A percentile compares a stretch with the other conserved stretches of the same genome.
Evolutionary conservation across 2,888 invertebrate species (phyloP).

Genomic region (Standfussiana lucernea): DNA sequence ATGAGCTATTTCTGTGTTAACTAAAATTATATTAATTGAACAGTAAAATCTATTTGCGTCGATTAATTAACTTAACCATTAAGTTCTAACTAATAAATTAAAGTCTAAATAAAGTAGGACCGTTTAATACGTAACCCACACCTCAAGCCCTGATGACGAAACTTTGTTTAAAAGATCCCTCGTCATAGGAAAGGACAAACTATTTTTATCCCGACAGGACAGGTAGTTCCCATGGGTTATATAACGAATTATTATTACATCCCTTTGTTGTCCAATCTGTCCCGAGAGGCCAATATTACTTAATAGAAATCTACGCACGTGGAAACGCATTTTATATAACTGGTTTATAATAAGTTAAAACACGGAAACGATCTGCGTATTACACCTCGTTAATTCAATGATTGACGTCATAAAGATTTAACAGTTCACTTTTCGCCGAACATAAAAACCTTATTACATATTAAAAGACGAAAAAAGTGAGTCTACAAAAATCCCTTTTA

Average conservation of each 20-base stretch:
- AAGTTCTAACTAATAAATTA: constrained; percentile 7
- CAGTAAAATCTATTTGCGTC: constrained; percentile 23
- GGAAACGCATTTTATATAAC: constrained; percentile 43
- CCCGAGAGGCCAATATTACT: constrained; percentile 41
- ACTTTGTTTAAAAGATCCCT: constrained; percentile 46
- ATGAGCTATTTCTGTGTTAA: background rate
- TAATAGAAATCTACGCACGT: constrained; percentile 35
- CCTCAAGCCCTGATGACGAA: constrained; percentile 38
- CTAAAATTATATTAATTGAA: constrained; percentile 29
- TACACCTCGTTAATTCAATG: constrained; percentile 44
- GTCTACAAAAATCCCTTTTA: constrained; percentile 37
- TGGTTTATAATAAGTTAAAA: constrained; percentile 30
- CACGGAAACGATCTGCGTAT: constrained; percentile 51
- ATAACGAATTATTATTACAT: constrained; percentile 49
- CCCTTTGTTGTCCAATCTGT: constrained; percentile 57
- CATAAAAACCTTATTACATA: constrained; percentile 40
- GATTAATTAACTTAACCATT: constrained; percentile 12
- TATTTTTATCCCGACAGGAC: constrained; percentile 54
- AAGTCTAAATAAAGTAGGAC: constrained; percentile 33
- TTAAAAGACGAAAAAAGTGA: constrained; percentile 42
- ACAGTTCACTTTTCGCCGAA: constrained; percentile 45
- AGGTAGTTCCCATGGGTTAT: constrained; percentile 59
- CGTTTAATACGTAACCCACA: constrained; percentile 19
- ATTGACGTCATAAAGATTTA: constrained; percentile 59
- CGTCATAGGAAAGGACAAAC: constrained; percentile 44